Evolutionary conservation across 2,113 vertebrate species (phyloP).

Genomic region (Mus pahari): DNA sequence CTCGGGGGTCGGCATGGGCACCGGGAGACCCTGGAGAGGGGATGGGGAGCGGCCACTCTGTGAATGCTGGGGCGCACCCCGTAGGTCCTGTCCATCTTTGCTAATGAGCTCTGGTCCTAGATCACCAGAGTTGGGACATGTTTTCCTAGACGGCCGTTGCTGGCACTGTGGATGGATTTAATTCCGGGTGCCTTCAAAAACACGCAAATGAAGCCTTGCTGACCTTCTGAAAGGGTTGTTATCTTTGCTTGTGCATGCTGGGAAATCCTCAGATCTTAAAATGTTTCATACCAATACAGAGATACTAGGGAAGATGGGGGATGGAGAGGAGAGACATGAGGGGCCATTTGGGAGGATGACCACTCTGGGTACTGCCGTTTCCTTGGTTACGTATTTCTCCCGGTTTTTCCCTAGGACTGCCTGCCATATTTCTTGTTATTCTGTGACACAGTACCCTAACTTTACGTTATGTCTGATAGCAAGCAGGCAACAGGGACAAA

Average conservation of each 20-base stretch:
- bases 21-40: background rate
- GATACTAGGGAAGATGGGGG: background rate
- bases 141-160: fast-evolving
- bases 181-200: background rate
- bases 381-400: background rate
- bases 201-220: background rate
- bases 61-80: background rate
- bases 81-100: background rate
- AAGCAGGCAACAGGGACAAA: background rate
- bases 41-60: fast-evolving
- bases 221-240: background rate
- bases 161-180: background rate
- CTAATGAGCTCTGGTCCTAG: background rate
- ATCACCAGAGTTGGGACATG: background rate
- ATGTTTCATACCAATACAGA: background rate
- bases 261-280: background rate
- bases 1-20: background rate
- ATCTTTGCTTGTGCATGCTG: background rate
- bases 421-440: background rate
- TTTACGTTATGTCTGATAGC: background rate
- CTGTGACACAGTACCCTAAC: background rate
- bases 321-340: no score
- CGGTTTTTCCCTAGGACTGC: fast-evolving
- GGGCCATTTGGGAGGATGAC: background rate
- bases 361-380: fast-evolving